Base-by-base conservation (phyloP, 2,797 vertebrate genomes). In the Poliocrania exsul region DNA sequence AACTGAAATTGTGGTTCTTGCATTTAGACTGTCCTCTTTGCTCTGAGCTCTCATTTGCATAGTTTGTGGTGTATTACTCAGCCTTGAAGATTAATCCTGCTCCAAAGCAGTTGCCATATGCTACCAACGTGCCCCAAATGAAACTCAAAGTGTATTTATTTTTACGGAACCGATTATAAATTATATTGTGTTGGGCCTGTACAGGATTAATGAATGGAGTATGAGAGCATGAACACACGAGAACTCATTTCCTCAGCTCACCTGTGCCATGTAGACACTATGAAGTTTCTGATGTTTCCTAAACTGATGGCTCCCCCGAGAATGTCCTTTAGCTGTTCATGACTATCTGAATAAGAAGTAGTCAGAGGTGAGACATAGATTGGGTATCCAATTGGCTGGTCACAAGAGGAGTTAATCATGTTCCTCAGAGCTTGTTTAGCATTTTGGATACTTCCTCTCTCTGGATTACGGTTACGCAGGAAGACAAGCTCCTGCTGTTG, bases 391-490 rank as follows among this genome's bases (percentile, higher is more conserved):
- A 99, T 99, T 29, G 99, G 99, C 91, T 99, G 99, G 96, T 99
- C 99, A 80, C 99, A 99, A 6, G 99, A 99, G 0, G 99, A 99
- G 90, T 99, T 99, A 95, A 99, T 99, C 99, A 99, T 99, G 97
- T 99, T 99, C 31, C 99, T 98, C 69, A 99, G 98, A 44, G 99
- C 99, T 96, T 99, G 99, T 96, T 99, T 99, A 85, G 99, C 99
- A 8, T 99, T 99, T 97, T 99, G 99, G 97, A 99, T 99, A 97
- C 99, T 99, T 28, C 99, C 99, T 20, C 99, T 99, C 96, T 99
- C 99, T 2, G 99, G 99, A 94, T 99, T 99, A 57, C 99, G 98
- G 96, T 99, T 99, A 47, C 99, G 98, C 31, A 99, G 97, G 89
- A 99, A 99, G 81, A 99, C 99, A 86, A 99, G 97, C 90, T 99